A percentile compares a stretch with the other conserved stretches of the same genome.
Evolutionary conservation across 2,113 vertebrate species (phyloP).

Genomic region (Protobothrops mucrosquamatus): DNA sequence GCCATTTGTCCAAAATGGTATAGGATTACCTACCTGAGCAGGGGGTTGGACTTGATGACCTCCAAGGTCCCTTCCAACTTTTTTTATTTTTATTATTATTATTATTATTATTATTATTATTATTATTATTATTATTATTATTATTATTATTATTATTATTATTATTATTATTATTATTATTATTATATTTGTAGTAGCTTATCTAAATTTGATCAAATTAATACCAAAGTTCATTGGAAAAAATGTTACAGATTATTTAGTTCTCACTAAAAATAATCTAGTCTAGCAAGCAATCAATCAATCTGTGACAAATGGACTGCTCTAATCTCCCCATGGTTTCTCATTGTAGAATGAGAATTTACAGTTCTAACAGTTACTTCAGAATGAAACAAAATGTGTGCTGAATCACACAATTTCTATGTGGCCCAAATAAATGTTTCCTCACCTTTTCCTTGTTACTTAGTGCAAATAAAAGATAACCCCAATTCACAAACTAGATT

Average conservation of each 20-base stretch:
- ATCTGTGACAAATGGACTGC: background rate
- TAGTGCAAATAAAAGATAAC: background rate
- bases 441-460: background rate
- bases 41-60: too few relatives aligned
- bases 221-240: background rate
- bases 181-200: background rate
- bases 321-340: background rate
- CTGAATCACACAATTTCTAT: background rate
- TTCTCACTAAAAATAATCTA: background rate
- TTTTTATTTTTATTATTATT: too few relatives aligned
- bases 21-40: too few relatives aligned
- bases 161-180: too few relatives aligned
- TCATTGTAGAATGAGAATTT: background rate
- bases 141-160: too few relatives aligned
- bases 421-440: background rate
- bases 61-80: too few relatives aligned
- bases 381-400: background rate
- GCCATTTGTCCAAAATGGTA: too few relatives aligned
- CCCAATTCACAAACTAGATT: background rate
- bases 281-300: background rate
- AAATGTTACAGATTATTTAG: background rate
- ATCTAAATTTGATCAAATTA: background rate
- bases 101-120: too few relatives aligned
- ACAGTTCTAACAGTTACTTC: background rate
- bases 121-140: too few relatives aligned